Evolutionary conservation across 2,797 vertebrate genomes (phyloP), one percentile per base, ranked within the genome.

Genomic region (Setipinna tenuifilis): DNA sequence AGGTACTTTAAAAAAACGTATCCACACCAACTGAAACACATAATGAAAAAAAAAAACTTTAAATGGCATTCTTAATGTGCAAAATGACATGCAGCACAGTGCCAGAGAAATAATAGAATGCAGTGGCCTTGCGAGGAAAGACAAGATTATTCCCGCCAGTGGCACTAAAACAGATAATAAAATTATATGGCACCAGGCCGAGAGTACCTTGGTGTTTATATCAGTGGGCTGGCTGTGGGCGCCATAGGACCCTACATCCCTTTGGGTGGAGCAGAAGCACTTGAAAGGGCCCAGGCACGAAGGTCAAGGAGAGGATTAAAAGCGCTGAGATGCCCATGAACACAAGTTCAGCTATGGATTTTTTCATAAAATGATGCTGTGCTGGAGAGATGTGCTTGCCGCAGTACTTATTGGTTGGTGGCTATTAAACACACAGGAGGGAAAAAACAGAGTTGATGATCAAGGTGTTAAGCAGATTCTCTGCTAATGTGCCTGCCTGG

Each of bases 81-180:
- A 19, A 19, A 35, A 44, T 9, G 35, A 14, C 71, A 44, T 44
- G 35, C 71, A 78, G 44, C 71, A 71, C 12, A 78, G 35, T 21
- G 35, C 17, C 71, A 17, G 19, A 44, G 31, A 17, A 44, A 44
- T 78, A 78, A 78, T 78, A 78, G 71, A 78, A 41, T 78, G 31
- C 44, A 78, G 44, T 78, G 35, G 71, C 71, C 71, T 78, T 78
- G 71, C 71, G 21, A 19, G 35, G 71, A 78, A 44, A 31, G 71
- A 41, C 71, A 41, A 78, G 71, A 78, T 78, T 78, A 78, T 41
- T 78, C 71, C 71, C 71, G 44, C 31, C 71, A 78, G 71, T 44
- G 16, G 71, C 35, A 78, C 71, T 78, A 44, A 78, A 78, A 41
- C 71, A 78, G 71, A 35, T 78, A 2, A 19, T 44, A 44, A 78